phyloP scores from a whole-genome alignment of 1,140 invertebrate species.

The Drosophila repleta region DNA sequence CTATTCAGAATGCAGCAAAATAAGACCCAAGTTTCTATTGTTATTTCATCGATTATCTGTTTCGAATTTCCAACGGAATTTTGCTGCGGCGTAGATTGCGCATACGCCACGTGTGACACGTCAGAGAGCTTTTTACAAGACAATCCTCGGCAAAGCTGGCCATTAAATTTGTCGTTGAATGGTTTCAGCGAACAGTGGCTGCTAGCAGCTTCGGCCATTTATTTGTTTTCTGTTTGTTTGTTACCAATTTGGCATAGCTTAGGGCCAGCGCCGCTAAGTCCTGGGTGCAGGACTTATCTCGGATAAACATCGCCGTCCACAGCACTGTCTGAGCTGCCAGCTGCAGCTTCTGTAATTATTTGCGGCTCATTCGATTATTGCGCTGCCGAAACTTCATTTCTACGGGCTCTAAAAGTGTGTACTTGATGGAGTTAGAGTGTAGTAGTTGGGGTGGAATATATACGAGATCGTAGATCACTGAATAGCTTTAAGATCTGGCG shows the following conservation, averaged over 20 bases:
- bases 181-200: constrained; percentile 5
- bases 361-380: background rate
- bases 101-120: constrained; percentile 22
- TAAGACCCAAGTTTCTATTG: background rate
- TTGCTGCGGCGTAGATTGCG: background rate
- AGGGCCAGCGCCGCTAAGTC: constrained; percentile 4
- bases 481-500: too few species aligned
- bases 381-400: too few species aligned
- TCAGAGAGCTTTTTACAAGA: background rate
- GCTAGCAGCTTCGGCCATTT: constrained; percentile 13
- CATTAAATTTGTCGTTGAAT: constrained; percentile 27
- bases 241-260: constrained; percentile 30
- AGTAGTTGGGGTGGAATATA: too few species aligned
- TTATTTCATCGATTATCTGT: background rate
- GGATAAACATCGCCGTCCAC: background rate
- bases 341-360: constrained; percentile 27
- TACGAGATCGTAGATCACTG: too few species aligned
- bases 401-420: too few species aligned
- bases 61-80: background rate
- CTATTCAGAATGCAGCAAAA: too few species aligned
- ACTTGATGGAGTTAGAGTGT: too few species aligned
- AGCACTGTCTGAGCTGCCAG: constrained; percentile 4
- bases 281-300: constrained; percentile 7
- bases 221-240: constrained; percentile 5
- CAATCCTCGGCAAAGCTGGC: constrained; percentile 24